Percentiles rank a stretch among this genome's conserved stretches.
These are phyloP conservation scores for Electrophaes corylata DNA, from an alignment of 2,888 invertebrate genomes.

Conservation along the genomic window DNA sequence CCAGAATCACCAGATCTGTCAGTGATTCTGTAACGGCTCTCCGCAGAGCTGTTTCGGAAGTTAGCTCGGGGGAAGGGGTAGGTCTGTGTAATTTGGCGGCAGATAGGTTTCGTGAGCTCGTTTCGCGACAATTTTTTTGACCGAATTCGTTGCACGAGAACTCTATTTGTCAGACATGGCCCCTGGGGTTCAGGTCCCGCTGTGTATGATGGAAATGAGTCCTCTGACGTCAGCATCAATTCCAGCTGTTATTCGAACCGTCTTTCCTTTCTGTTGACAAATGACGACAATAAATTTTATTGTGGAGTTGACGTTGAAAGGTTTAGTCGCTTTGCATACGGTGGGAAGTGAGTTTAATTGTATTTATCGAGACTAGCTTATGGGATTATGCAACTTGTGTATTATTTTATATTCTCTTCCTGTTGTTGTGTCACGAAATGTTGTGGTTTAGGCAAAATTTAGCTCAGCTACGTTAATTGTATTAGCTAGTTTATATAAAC, in stretches of 20 bases:
- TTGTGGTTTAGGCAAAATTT: too few species aligned
- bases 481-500: too few species aligned
- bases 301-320: conserved; percentile 38
- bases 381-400: conserved; percentile 1
- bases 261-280: conserved; percentile 53
- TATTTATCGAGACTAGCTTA: conserved; percentile 17
- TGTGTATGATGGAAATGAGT: conserved; percentile 51
- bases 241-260: conserved; percentile 47
- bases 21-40: conserved; percentile 38
- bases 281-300: conserved; percentile 48
- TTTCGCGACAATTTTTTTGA: conserved; percentile 72
- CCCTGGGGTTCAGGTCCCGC: conserved; percentile 53
- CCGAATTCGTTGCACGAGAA: conserved; percentile 73
- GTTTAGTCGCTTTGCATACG: conserved; percentile 36
- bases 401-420: background rate
- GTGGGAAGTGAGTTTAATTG: conserved; percentile 27
- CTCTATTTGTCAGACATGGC: conserved; percentile 76
- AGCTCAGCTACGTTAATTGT: too few species aligned
- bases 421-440: conserved; percentile 3
- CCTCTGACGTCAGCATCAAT: conserved; percentile 51
- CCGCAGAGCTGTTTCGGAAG: conserved; percentile 28
- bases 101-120: conserved; percentile 64
- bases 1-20: conserved; percentile 55
- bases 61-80: conserved; percentile 35
- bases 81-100: conserved; percentile 52